Evolutionary conservation across 2,113 vertebrate genomes (phyloP).

Genomic region (Acanthochromis polyacanthus): DNA sequence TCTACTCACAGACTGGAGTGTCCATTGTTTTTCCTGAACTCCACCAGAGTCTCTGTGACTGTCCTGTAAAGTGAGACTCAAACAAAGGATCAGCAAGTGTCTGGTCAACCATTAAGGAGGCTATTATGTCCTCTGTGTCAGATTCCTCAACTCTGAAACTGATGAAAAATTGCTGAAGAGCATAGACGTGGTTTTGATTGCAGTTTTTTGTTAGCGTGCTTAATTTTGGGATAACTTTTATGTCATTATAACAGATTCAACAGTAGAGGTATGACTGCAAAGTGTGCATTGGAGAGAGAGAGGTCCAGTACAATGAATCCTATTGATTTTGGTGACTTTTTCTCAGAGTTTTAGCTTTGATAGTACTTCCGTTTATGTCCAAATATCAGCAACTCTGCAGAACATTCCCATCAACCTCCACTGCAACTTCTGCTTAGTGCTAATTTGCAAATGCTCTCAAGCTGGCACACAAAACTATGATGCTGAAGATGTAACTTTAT

Average conservation of each 20-base stretch:
- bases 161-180: neutral
- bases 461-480: too few relatives aligned
- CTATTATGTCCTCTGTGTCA: constrained; percentile 41
- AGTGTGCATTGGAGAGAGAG: neutral
- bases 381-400: neutral
- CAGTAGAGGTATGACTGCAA: neutral
- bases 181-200: too few relatives aligned
- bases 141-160: constrained; percentile 48
- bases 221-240: neutral
- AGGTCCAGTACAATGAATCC: neutral
- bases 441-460: neutral
- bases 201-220: neutral
- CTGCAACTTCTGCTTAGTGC: neutral
- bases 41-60: constrained; percentile 39
- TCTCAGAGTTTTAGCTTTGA: neutral
- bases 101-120: constrained; percentile 28
- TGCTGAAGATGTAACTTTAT: too few relatives aligned
- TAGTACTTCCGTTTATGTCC: neutral
- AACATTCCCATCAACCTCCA: neutral
- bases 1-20: constrained; percentile 52
- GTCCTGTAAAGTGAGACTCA: constrained; percentile 53
- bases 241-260: too few relatives aligned
- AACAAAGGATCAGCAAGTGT: constrained; percentile 71
- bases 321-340: neutral
- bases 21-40: constrained; percentile 68